Evolutionary conservation across 2,888 invertebrate species (phyloP).

Genomic region (Drosophila fungiperda): DNA sequence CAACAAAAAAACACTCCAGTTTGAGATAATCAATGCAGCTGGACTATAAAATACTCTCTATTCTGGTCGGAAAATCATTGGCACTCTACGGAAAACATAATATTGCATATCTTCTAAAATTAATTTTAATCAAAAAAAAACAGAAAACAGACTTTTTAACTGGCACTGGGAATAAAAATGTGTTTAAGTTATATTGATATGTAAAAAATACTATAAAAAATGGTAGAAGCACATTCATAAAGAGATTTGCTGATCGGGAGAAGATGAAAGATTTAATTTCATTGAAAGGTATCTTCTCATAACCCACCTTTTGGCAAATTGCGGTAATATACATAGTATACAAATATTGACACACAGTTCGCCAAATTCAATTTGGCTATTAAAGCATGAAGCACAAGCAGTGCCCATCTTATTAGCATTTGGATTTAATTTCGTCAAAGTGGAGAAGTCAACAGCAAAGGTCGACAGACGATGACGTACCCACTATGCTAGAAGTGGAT

Average conservation of each 20-base stretch:
- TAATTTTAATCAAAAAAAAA: neutral
- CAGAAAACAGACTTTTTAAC: neutral
- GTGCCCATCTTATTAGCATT: constrained; percentile 68
- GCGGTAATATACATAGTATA: constrained; percentile 1
- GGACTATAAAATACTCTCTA: neutral
- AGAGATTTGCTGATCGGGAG: neutral
- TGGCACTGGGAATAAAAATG: neutral
- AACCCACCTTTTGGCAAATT: neutral
- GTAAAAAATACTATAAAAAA: neutral
- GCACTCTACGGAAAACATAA: neutral
- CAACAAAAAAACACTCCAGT: neutral
- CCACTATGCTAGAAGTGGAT: neutral
- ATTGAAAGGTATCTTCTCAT: neutral
- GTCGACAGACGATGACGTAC: constrained; percentile 36
- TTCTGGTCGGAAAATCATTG: no score
- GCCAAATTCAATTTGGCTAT: constrained; percentile 57
- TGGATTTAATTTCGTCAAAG: constrained; percentile 75
- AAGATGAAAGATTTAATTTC: neutral
- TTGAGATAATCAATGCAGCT: neutral
- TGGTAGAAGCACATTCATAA: neutral
- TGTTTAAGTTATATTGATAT: neutral
- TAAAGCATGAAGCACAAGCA: constrained; percentile 53
- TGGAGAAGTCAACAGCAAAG: constrained; percentile 68
- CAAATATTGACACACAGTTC: constrained; percentile 3
- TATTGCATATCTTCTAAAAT: neutral